Evolutionary conservation across 1,140 invertebrate species (phyloP).

Genomic region (Aphelenchoides fujianensis): DNA sequence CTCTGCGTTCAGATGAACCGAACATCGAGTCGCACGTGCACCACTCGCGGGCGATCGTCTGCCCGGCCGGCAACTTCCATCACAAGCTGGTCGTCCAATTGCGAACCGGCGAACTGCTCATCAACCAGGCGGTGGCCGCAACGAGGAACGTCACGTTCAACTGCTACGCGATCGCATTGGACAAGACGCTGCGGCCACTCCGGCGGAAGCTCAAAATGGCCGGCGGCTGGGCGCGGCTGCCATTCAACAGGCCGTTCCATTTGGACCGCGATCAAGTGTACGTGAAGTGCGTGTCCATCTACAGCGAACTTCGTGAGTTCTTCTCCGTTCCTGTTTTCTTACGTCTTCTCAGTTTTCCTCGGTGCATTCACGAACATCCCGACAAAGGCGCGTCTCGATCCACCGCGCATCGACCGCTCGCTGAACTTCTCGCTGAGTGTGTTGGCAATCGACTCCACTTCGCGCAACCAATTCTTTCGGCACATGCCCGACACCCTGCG

Average conservation of each 20-base stretch:
- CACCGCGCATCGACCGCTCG: neutral
- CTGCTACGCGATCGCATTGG: constrained; percentile 3
- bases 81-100: neutral
- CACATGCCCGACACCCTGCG: constrained; percentile 7
- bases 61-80: neutral
- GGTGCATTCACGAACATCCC: neutral
- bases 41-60: neutral
- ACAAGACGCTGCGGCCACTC: neutral
- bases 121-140: neutral
- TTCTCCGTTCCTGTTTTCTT: neutral
- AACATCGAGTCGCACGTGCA: too few species aligned
- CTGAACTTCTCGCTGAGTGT: neutral
- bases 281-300: neutral
- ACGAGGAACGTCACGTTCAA: neutral
- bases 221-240: neutral
- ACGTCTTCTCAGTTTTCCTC: neutral
- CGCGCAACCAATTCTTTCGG: constrained; percentile 22
- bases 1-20: too few species aligned
- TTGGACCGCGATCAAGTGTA: neutral
- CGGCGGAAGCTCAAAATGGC: neutral
- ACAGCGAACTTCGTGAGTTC: neutral
- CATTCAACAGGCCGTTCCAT: constrained; percentile 7
- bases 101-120: constrained; percentile 8
- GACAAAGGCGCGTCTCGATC: neutral
- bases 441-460: constrained; percentile 16